Evolutionary conservation across 2,113 vertebrate species (phyloP), one percentile per base, ranked within the genome.

Genomic region (Euleptes europaea): DNA sequence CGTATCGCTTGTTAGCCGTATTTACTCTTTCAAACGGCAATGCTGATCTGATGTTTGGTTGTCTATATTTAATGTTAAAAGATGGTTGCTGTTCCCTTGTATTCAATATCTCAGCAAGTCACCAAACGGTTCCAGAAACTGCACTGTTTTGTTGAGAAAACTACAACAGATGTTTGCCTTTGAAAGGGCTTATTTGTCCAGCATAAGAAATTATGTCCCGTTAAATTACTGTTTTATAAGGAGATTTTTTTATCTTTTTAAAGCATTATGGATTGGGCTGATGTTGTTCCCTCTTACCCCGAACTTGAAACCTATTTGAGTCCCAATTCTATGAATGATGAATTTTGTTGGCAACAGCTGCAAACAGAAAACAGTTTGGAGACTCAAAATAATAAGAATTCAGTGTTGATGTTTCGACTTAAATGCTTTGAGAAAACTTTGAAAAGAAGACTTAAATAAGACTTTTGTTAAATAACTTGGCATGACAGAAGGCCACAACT

Each of bases 1-100:
- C 91, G 88, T 82, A 84, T 92, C 90, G 94, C 86, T 91, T 94
- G 93, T 88, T 93, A 94, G 93, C 95, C 94, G 95, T 21, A 44
- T 63, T 14, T 74, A 38, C 9, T 8, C 19, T 38, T 49, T 66
- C 51, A n/a, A 66, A 28, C 44, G 8, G 31, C 35, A 44, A 13
- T 44, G 19, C 14, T 26, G 72, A 83, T 44, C 70, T 57, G 47
- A 40, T 71, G 35, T 70, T 47, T 38, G 21, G 23, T 7, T 81
- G 80, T 71, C 13, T 40, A 71, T 13, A 49, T 54, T 54, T 19
- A 72, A 60, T 75, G 42, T 17, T 49, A 35, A 75, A 66, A 11
- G 9, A 74, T 63, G 9, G 19, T 15, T 75, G 63, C 19, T n/a
- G 28, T 66, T 35, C 47, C 44, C 38, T 76, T 38, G 4, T 67